These are phyloP conservation scores for Yoshiicerus persimilis DNA, from an alignment of 1,140 invertebrate species.

Conservation along the genomic window DNA sequence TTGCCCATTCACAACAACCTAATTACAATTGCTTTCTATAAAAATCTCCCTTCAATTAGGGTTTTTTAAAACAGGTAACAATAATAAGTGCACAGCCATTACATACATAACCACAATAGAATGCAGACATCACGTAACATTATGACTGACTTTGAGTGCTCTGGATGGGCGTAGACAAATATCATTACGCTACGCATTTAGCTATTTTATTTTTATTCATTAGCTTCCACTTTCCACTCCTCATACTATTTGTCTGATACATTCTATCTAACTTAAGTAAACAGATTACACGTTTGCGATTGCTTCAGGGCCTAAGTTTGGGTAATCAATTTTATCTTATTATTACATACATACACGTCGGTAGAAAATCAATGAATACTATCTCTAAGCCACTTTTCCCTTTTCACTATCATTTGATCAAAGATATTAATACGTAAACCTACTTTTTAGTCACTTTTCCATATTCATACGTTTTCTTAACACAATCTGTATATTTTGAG, in stretches of 20 bases:
- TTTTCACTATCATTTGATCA: not conserved
- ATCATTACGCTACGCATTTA: not conserved
- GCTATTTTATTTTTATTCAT: constrained; percentile 13
- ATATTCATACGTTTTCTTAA: not conserved
- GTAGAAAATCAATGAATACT: not conserved
- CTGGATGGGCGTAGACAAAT: not conserved
- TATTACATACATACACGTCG: not conserved
- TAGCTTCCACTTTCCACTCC: not conserved
- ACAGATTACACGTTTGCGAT: not conserved
- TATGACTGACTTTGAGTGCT: not conserved
- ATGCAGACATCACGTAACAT: not conserved
- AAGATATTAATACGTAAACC: not conserved
- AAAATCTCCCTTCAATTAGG: not conserved
- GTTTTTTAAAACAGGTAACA: not conserved
- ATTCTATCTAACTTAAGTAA: not conserved
- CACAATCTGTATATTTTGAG: not conserved
- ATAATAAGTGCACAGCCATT: not conserved
- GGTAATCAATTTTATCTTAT: not conserved
- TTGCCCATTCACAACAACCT: not conserved
- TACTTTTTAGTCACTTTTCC: not conserved
- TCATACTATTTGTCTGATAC: not conserved
- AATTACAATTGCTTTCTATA: not conserved
- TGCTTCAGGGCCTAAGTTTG: not conserved
- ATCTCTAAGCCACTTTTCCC: not conserved
- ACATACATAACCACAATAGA: not conserved